These are phyloP conservation scores for Carterocephalus palaemon DNA, from an alignment of 2,888 invertebrate genomes.

Conservation along the genomic window DNA sequence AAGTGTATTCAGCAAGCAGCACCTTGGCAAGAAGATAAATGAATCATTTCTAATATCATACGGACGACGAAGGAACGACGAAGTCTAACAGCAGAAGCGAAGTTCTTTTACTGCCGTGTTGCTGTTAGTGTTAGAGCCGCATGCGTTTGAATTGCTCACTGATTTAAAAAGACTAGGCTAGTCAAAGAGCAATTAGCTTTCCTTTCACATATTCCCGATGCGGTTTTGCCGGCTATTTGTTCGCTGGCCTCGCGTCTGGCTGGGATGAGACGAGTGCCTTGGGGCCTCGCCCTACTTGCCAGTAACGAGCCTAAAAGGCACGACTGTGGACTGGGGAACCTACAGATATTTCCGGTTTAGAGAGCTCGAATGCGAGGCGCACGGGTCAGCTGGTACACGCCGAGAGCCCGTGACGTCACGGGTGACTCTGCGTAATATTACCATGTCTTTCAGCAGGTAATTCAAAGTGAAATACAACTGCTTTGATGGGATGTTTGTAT, in stretches of 20 bases:
- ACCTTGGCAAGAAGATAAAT: too few relatives aligned
- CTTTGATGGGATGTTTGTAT: too few relatives aligned
- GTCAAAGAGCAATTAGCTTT: too few relatives aligned
- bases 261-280: constrained; percentile 9
- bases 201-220: not conserved
- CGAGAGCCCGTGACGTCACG: constrained; percentile 6
- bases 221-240: not conserved
- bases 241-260: constrained; percentile 1
- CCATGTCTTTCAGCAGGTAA: not conserved
- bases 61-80: too few relatives aligned
- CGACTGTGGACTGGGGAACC: constrained; percentile 3
- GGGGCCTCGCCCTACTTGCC: constrained; percentile 15
- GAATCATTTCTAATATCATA: too few relatives aligned
- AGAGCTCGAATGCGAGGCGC: constrained; percentile 17
- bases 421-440: constrained; percentile 10
- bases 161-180: too few relatives aligned
- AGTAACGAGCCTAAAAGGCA: constrained; percentile 17
- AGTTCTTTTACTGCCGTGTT: too few relatives aligned
- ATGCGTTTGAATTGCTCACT: too few relatives aligned
- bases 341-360: constrained; percentile 16
- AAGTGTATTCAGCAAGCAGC: too few relatives aligned
- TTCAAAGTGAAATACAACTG: not conserved
- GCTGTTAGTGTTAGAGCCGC: too few relatives aligned
- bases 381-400: constrained; percentile 10
- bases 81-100: too few relatives aligned